Evolutionary conservation across 2,797 vertebrate species (phyloP).

Genomic region (Schizopygopsis malacanthus): DNA sequence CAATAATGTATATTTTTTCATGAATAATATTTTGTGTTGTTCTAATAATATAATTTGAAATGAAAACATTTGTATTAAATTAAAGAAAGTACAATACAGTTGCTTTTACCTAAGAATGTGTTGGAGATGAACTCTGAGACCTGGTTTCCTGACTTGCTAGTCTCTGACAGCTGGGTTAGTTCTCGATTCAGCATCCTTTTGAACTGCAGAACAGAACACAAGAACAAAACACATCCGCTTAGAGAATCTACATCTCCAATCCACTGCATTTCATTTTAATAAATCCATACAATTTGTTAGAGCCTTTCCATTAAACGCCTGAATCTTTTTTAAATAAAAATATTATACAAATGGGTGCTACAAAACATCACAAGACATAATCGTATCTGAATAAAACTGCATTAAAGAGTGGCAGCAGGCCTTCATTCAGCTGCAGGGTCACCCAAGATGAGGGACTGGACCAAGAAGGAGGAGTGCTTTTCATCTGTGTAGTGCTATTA

Average conservation of each 20-base stretch:
- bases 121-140: constrained; percentile 94
- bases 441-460: constrained; percentile 39
- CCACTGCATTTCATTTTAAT: not conserved
- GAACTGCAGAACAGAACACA: constrained; percentile 75
- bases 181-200: constrained; percentile 95
- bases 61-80: not conserved
- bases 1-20: not conserved
- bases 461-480: constrained; percentile 34
- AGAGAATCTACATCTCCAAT: not conserved
- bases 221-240: not conserved
- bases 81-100: not conserved
- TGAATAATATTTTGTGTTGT: not conserved
- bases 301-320: not conserved
- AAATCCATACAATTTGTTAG: not conserved
- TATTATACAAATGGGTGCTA: not conserved
- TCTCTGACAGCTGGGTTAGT: constrained; percentile 90
- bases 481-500: constrained; percentile 54
- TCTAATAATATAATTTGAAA: not conserved
- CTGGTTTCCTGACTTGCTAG: constrained; percentile 92
- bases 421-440: constrained; percentile 47
- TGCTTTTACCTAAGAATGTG: constrained; percentile 88
- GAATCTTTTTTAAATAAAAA: not conserved
- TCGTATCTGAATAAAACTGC: constrained; percentile 4
- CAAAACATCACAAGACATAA: constrained; percentile 23
- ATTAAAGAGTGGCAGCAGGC: constrained; percentile 7